These are phyloP conservation scores for Limnephilus rhombicus DNA, from an alignment of 2,888 invertebrate genomes.

Conservation along the genomic window DNA sequence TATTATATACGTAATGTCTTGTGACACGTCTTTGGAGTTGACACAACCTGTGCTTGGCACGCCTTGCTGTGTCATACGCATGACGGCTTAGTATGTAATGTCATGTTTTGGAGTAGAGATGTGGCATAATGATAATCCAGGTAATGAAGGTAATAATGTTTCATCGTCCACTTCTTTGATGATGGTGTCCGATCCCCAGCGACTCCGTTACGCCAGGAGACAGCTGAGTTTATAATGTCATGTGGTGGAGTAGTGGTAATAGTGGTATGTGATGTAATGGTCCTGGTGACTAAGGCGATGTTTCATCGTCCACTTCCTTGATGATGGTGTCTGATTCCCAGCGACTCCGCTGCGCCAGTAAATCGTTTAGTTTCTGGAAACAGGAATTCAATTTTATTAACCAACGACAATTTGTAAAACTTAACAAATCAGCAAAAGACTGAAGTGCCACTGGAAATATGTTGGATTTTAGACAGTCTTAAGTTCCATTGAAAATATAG, in stretches of 20 bases:
- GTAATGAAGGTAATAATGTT: constrained; percentile 76
- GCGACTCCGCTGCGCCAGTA: constrained; percentile 78
- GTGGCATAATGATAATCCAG: background rate
- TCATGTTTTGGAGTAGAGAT: background rate
- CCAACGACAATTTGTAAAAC: background rate
- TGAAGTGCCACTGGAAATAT: background rate
- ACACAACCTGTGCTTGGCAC: background rate
- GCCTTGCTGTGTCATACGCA: constrained; percentile 66
- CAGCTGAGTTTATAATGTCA: constrained; percentile 78
- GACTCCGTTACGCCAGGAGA: constrained; percentile 77
- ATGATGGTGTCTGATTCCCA: constrained; percentile 85
- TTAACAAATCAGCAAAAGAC: background rate
- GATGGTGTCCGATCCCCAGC: constrained; percentile 83
- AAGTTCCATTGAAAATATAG: too few relatives aligned
- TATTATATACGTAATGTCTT: background rate
- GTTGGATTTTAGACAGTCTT: background rate
- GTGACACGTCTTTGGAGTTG: background rate
- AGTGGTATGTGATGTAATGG: background rate
- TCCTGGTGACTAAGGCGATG: constrained; percentile 73
- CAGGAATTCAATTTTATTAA: background rate
- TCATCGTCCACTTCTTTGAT: constrained; percentile 86
- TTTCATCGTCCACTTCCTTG: constrained; percentile 84
- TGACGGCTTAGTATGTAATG: constrained; percentile 78
- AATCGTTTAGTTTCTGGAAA: constrained; percentile 78
- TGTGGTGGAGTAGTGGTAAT: background rate